Evolutionary conservation across 2,113 vertebrate species (phyloP).

Genomic region (Zosterops japonicus): DNA sequence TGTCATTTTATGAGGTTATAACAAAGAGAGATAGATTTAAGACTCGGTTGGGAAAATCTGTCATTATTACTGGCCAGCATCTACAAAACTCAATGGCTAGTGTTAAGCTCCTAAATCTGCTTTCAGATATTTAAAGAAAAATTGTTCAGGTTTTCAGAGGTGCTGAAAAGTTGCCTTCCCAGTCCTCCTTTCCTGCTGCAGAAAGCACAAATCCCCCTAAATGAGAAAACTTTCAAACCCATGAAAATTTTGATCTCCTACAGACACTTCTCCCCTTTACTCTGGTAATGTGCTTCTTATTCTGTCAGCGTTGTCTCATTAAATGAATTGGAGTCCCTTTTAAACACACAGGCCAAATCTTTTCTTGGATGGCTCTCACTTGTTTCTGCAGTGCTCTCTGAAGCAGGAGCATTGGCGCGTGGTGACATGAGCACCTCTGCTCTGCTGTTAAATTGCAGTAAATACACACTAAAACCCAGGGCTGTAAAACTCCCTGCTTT

Average conservation of each 20-base stretch:
- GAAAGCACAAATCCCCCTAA: background rate
- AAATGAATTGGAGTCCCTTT: background rate
- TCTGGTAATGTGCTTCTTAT: background rate
- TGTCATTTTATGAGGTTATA: background rate
- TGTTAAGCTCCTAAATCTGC: background rate
- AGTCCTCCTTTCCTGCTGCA: background rate
- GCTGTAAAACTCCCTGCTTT: background rate
- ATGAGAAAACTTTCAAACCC: background rate
- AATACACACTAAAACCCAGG: background rate
- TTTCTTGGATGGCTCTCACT: background rate
- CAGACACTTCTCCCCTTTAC: background rate
- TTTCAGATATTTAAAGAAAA: background rate
- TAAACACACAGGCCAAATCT: background rate
- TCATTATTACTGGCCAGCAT: background rate
- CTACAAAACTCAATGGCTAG: background rate
- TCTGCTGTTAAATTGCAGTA: background rate
- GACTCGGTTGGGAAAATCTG: slow-evolving; percentile 2
- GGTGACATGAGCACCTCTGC: background rate
- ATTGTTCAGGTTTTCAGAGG: background rate
- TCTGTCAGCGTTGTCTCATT: background rate
- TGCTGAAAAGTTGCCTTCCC: slow-evolving; percentile 4
- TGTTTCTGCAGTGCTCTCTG: background rate
- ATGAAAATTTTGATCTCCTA: background rate
- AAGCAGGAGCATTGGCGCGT: background rate
- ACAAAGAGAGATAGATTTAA: slow-evolving; percentile 33